Evolutionary conservation across 2,113 vertebrate species (phyloP).

Genomic region (Myotis brandtii): DNA sequence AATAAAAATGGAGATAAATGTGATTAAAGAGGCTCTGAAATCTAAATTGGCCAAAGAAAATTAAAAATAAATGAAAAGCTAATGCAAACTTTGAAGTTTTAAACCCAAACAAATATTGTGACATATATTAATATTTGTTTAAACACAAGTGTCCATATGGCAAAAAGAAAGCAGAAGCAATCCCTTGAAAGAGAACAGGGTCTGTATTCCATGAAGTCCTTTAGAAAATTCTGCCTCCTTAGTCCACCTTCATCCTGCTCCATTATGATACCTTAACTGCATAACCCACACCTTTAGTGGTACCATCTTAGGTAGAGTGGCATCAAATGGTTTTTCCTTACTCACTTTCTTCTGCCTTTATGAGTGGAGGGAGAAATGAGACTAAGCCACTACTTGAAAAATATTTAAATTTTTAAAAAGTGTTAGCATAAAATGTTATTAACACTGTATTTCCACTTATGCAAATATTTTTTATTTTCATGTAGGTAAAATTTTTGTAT

Average conservation of each 20-base stretch:
- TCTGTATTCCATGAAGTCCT: not conserved
- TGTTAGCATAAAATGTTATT: not conserved
- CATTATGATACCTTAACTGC: no score
- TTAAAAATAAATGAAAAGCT: not conserved
- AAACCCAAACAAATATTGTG: not conserved
- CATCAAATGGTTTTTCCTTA: not conserved
- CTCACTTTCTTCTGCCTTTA: not conserved
- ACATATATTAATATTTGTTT: not conserved
- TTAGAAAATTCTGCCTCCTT: not conserved
- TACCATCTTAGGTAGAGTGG: not conserved
- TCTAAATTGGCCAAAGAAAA: not conserved
- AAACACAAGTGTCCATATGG: not conserved
- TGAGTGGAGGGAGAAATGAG: not conserved
- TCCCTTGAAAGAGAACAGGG: not conserved
- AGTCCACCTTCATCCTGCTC: no score
- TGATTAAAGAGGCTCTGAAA: not conserved
- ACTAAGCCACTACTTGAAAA: not conserved
- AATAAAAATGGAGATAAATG: not conserved
- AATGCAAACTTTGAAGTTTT: not conserved
- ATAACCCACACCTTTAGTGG: no score
- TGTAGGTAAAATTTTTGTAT: not conserved
- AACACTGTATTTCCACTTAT: not conserved
- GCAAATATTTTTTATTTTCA: not conserved
- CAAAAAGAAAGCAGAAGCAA: not conserved
- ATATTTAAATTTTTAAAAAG: not conserved